Evolutionary conservation across 2,113 vertebrate species (phyloP).

Genomic region (Anseranas semipalmata): DNA sequence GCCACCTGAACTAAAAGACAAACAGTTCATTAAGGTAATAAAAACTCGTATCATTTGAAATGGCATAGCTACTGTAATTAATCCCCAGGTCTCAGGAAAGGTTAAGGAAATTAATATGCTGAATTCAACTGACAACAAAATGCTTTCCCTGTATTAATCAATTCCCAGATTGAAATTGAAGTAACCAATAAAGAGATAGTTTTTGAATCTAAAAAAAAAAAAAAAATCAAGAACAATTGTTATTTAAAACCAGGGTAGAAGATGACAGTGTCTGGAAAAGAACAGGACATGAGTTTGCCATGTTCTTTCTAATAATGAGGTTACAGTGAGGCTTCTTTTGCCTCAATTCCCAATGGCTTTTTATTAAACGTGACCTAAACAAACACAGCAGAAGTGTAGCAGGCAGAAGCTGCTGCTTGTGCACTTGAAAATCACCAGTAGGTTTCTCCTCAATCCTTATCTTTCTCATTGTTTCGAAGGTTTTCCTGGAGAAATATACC

Average conservation of each 20-base stretch:
- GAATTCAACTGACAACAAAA: background rate
- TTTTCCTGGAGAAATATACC: background rate
- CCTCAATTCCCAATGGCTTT: background rate
- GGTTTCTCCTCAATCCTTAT: background rate
- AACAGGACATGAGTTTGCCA: background rate
- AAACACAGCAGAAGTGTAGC: background rate
- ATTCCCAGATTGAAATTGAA: background rate
- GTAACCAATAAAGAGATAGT: background rate
- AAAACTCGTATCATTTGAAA: background rate
- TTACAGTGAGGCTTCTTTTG: background rate
- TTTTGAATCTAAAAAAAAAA: background rate
- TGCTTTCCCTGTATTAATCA: background rate
- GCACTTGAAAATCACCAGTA: background rate
- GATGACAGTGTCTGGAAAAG: background rate
- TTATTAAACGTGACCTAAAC: background rate
- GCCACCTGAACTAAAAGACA: background rate
- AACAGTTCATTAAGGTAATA: background rate
- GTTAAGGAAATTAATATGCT: background rate
- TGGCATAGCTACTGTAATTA: background rate
- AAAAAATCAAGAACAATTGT: background rate
- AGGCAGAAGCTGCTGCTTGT: background rate
- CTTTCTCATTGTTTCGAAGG: background rate
- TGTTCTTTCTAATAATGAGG: background rate
- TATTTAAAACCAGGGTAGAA: background rate
- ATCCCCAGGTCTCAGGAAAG: background rate